Conservation (phyloP, 2,113 vertebrate species). For the Trachemys scripta region DNA sequence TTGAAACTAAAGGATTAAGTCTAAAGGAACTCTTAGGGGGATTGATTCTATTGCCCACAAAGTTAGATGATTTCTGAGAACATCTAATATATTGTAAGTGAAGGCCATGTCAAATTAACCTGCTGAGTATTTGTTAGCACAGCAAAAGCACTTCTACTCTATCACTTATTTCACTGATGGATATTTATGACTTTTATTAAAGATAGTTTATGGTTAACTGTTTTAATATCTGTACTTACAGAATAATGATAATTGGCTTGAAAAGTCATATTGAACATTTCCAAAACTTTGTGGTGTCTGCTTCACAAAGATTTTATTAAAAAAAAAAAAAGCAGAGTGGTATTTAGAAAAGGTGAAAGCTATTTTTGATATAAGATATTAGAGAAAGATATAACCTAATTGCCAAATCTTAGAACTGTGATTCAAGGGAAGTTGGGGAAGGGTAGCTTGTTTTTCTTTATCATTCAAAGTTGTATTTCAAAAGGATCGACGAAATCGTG, state of each 20-base stretch:
- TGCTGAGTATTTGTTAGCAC: background rate
- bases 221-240: background rate
- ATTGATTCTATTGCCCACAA: too few relatives aligned
- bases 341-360: background rate
- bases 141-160: too few relatives aligned
- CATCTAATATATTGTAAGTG: too few relatives aligned
- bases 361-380: background rate
- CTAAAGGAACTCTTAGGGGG: background rate
- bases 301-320: background rate
- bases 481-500: background rate
- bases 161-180: background rate
- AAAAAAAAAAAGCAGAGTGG: background rate
- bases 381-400: background rate
- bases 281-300: background rate
- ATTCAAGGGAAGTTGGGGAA: background rate
- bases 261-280: background rate
- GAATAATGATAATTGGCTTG: background rate
- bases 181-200: background rate
- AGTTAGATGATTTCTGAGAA: too few relatives aligned
- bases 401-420: background rate
- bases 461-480: background rate
- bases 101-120: background rate
- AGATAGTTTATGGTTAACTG: background rate
- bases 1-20: background rate
- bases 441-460: background rate